These are phyloP conservation scores for Caenorhabditis brenneri DNA, from an alignment of 1,140 invertebrate genomes.

Conservation along the genomic window DNA sequence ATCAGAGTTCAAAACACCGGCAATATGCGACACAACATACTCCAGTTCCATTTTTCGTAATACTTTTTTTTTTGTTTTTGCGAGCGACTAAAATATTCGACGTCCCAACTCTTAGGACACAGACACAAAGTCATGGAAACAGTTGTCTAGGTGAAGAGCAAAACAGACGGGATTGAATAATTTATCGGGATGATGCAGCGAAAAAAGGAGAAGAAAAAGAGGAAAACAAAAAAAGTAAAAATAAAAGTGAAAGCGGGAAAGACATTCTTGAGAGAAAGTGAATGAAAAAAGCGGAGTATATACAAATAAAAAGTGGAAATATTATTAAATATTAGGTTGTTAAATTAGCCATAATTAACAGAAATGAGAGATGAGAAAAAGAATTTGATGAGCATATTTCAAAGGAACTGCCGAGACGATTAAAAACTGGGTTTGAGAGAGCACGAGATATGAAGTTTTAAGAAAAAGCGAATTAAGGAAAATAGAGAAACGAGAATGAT, in stretches of 20 bases:
- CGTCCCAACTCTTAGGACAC: not conserved
- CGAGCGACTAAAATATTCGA: not conserved
- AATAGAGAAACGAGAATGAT: not conserved
- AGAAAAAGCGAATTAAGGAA: not conserved
- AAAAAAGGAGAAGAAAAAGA: not conserved
- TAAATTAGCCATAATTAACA: not conserved
- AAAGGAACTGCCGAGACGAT: not conserved
- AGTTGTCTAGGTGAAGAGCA: not conserved
- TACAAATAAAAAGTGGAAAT: not conserved
- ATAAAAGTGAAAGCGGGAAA: not conserved
- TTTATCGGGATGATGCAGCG: not conserved
- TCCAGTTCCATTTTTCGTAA: constrained; percentile 36
- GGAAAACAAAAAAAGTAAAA: not conserved
- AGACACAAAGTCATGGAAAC: not conserved
- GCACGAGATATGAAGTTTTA: not conserved
- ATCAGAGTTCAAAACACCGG: not conserved
- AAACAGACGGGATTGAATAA: constrained; percentile 18
- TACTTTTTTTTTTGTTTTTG: not conserved
- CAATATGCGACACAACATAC: constrained; percentile 19
- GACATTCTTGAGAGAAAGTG: not conserved
- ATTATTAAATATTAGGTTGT: not conserved
- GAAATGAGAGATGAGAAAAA: not conserved
- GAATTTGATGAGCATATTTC: not conserved
- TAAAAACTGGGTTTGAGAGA: constrained; percentile 24
- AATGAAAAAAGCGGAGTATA: not conserved